Evolutionary conservation across 2,888 invertebrate species (phyloP), one percentile per base, ranked within the genome.

Genomic region (Abrostola triplasia): DNA sequence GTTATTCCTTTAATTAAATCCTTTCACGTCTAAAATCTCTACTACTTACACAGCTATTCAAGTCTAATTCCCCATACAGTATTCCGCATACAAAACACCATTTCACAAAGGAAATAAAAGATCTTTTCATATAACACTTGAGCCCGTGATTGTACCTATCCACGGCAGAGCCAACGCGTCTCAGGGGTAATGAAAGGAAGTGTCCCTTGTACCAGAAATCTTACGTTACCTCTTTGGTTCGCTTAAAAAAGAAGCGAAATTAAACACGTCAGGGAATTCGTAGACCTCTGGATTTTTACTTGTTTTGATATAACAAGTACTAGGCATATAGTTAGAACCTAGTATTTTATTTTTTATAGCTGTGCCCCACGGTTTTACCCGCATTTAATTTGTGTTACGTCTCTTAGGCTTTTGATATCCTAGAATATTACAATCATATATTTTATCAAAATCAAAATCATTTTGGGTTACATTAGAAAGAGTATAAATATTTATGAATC

Each of bases 111-210:
- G 64, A 71, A 79, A 77, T 67, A 70, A 70, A 78, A 70, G 76
- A 72, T 79, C 74, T 77, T 84, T 82, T 70, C 75, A 78, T 79
- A 76, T 69, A 80, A 75, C 82, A 81, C 80, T 84, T 85, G 80
- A 79, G 83, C 69, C 61, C 80, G 62, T 73, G 84, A 80, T 81
- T 85, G 85, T 88, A 86, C 84, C 73, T 77, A 80, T 82, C 80
- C 74, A 77, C 64, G 63, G 70, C 76, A 68, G 66, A 79, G 78
- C 80, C 78, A 79, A 85, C 82, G 80, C 70, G 84, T 89, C 89
- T 84, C 89, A 36, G 11, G 88, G 84, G 88, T 84, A 89, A 88
- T 88, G 86, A 89, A 87, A 84, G 82, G 84, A 85, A 87, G 86
- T 86, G 86, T 87, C 85, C 83, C 74, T 80, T 78, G 67, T 73